A percentile compares a stretch with the other conserved stretches of the same genome.
Conservation (phyloP, 2,113 vertebrate species). For the Clarias gariepinus region DNA sequence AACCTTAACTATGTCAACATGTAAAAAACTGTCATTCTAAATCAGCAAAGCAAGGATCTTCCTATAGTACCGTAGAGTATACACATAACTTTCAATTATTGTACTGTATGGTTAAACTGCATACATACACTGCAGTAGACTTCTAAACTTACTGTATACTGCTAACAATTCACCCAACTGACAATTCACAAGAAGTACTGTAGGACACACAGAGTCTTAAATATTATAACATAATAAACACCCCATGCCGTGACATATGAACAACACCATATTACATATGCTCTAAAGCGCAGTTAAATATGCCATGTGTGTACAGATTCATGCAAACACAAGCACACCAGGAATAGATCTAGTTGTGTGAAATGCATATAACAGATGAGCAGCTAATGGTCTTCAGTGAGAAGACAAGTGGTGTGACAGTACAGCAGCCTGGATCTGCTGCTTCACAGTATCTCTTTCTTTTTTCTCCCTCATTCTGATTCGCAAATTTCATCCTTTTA, state of each 20-base stretch:
- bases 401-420: slow-evolving; percentile 7
- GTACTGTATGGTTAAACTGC: too few species aligned
- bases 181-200: neutral
- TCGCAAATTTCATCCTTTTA: slow-evolving; percentile 23
- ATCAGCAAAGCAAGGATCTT: too few species aligned
- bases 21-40: too few species aligned
- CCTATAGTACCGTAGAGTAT: too few species aligned
- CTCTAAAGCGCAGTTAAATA: neutral
- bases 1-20: too few species aligned
- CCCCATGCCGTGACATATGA: slow-evolving; percentile 1
- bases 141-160: neutral
- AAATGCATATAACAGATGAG: slow-evolving; percentile 5
- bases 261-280: slow-evolving; percentile 1
- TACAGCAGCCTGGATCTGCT: slow-evolving; percentile 2
- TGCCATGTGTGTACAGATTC: slow-evolving; percentile 11
- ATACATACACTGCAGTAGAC: too few species aligned
- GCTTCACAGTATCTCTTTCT: neutral
- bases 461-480: neutral
- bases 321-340: slow-evolving; percentile 14
- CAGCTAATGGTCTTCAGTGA: slow-evolving; percentile 19
- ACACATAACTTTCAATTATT: too few species aligned
- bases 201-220: neutral
- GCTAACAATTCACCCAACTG: slow-evolving; percentile 3
- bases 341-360: neutral
- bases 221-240: neutral